Percentiles rank a stretch among this genome's conserved stretches.
These are phyloP conservation scores for Plectrocnemia conspersa DNA, from an alignment of 1,140 invertebrate species.

Conservation along the genomic window DNA sequence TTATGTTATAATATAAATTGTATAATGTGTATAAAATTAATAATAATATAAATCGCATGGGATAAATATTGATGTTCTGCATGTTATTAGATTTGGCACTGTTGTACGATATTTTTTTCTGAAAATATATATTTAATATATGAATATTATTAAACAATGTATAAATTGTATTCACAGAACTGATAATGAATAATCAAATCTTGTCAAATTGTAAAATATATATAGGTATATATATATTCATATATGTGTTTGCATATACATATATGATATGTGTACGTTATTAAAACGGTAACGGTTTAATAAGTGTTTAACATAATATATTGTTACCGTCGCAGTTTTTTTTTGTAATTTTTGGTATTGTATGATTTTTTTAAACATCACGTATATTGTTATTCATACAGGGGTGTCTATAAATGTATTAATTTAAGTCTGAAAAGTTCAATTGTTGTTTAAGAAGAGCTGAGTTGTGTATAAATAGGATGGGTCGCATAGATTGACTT, in stretches of 20 bases:
- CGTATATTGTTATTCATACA: conserved; percentile 29
- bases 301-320: conserved; percentile 11
- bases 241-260: no score
- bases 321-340: conserved; percentile 3
- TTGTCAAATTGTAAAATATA: no score
- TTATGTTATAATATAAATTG: no score
- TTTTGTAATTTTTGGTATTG: not conserved
- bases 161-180: conserved; percentile 35
- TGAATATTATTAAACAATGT: conserved; percentile 35
- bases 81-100: conserved; percentile 33
- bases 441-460: conserved; percentile 30
- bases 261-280: not conserved
- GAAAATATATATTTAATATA: conserved; percentile 33
- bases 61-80: conserved; percentile 25
- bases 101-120: conserved; percentile 29
- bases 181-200: conserved; percentile 36
- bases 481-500: no score
- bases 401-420: conserved; percentile 34
- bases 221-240: no score
- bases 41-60: conserved; percentile 16
- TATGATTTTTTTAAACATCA: conserved; percentile 22
- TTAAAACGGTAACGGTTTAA: conserved; percentile 16
- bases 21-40: conserved; percentile 5
- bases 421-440: conserved; percentile 27
- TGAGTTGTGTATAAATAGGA: conserved; percentile 1